phyloP scores from a whole-genome alignment of 2,797 vertebrate genomes.

The Triplophysa yarkandensis region DNA sequence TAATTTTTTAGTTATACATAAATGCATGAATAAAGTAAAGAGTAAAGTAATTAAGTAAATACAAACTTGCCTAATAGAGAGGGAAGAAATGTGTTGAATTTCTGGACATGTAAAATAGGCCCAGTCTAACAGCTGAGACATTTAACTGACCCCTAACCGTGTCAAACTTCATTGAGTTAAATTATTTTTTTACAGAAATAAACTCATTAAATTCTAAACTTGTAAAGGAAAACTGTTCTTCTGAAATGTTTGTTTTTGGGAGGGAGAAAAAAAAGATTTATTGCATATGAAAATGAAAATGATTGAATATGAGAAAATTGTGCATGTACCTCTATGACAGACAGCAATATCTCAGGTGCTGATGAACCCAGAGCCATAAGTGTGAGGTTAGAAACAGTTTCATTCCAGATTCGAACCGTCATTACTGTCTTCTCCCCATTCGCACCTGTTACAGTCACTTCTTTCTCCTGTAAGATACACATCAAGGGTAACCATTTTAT shows the following conservation, averaged over 20 bases:
- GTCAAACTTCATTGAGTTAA: conserved; percentile 3
- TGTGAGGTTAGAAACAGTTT: conserved; percentile 95
- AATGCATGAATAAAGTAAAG: no score
- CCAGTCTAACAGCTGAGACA: neutral
- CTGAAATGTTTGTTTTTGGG: no score
- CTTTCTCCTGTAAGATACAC: conserved; percentile 80
- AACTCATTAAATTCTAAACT: conserved; percentile 14
- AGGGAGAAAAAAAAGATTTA: no score
- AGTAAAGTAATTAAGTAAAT: no score
- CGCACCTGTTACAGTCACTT: conserved; percentile 90
- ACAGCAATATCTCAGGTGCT: conserved; percentile 92
- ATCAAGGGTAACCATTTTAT: neutral
- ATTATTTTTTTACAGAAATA: conserved; percentile 1
- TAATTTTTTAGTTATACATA: no score
- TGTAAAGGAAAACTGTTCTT: neutral
- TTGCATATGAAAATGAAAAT: neutral
- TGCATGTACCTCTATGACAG: conserved; percentile 86
- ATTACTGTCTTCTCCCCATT: conserved; percentile 88
- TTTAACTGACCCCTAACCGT: neutral
- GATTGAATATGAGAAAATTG: conserved; percentile 20
- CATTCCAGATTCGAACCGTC: conserved; percentile 90
- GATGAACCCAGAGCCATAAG: conserved; percentile 95
- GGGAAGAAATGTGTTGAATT: neutral
- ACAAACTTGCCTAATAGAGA: no score
- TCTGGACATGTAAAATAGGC: neutral